Evolutionary conservation across 2,113 vertebrate genomes (phyloP).

Genomic region (Desmodus rotundus): DNA sequence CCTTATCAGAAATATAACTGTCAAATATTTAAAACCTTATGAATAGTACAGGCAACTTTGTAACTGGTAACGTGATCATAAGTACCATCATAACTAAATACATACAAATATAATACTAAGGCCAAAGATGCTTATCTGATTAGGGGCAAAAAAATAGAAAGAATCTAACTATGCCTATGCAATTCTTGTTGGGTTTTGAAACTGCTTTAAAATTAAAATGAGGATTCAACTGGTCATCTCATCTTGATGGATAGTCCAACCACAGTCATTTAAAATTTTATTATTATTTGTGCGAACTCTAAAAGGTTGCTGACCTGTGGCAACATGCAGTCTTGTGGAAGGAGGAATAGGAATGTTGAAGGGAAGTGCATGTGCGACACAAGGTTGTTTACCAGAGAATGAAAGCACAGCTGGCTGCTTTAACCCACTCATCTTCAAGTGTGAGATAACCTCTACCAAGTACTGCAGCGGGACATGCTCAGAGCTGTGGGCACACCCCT

Average conservation of each 20-base stretch:
- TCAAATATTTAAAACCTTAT: slow-evolving; percentile 22
- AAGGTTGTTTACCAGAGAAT: not conserved
- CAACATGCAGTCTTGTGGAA: not conserved
- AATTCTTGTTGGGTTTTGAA: not conserved
- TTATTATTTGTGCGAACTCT: not conserved
- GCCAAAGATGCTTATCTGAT: not conserved
- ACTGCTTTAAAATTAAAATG: not conserved
- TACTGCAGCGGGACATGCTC: not conserved
- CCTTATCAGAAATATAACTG: not conserved
- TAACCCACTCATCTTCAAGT: not conserved
- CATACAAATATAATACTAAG: not conserved
- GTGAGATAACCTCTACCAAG: not conserved
- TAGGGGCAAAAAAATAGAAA: not conserved
- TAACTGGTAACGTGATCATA: not conserved
- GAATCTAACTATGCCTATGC: not conserved
- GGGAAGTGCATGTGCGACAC: not conserved
- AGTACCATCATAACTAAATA: slow-evolving; percentile 16
- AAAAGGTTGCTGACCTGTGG: not conserved
- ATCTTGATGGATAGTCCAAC: not conserved
- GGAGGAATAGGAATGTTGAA: not conserved
- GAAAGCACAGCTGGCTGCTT: not conserved
- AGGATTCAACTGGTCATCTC: not conserved
- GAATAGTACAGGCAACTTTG: not conserved
- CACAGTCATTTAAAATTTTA: slow-evolving; percentile 7
- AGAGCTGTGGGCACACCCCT: not conserved